Percentiles rank a stretch among this genome's conserved stretches.
Conservation (phyloP, 1,140 invertebrate genomes). For the honey bee (Apis mellifera) region Amel_HAv3.1 CM009941.2:1932501-1933000, state of each 20-base stretch:
- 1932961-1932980: constrained; percentile 16
- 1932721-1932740: constrained; percentile 33
- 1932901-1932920: constrained; percentile 53
- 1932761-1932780: constrained; percentile 57
- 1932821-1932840: constrained; percentile 65
- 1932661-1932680: too few species aligned
- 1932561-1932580: too few species aligned
- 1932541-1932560: too few species aligned
- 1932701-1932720: constrained; percentile 32
- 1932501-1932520: too few species aligned
- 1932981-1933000: constrained; percentile 32
- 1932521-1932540: too few species aligned
- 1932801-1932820: constrained; percentile 63
- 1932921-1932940: constrained; percentile 11
- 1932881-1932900: constrained; percentile 42
- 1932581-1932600: too few species aligned
- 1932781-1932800: constrained; percentile 56
- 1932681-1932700: constrained; percentile 48
- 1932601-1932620: too few species aligned
- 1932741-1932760: constrained; percentile 53
- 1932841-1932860: constrained; percentile 61
- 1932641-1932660: too few species aligned
- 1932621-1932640: too few species aligned
- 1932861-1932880: constrained; percentile 50
- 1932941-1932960: constrained; percentile 22